Evolutionary conservation across 2,113 vertebrate genomes (phyloP).

Genomic region (Nicator chloris): DNA sequence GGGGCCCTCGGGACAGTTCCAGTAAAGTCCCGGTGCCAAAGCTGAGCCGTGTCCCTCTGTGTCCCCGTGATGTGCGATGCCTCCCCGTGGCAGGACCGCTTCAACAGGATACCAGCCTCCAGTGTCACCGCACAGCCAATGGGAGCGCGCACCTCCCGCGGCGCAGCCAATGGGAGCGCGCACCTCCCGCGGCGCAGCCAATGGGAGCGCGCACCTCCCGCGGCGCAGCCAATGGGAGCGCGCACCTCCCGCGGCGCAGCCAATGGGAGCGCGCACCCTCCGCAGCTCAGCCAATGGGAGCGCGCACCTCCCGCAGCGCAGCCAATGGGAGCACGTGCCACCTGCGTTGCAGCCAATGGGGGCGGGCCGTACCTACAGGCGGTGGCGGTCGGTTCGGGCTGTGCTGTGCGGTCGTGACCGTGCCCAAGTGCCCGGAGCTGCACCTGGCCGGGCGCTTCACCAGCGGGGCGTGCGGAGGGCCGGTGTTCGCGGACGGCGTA

Average conservation of each 20-base stretch:
- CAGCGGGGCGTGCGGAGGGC: constrained; percentile 73
- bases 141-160: no score
- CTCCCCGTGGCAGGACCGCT: neutral
- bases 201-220: no score
- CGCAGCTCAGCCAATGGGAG: neutral
- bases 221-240: no score
- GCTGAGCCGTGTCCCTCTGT: neutral
- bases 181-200: no score
- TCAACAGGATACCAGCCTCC: rapidly evolving
- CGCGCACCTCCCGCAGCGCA: neutral
- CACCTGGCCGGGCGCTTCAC: constrained; percentile 83
- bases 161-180: no score
- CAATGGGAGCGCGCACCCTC: neutral
- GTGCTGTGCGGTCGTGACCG: neutral
- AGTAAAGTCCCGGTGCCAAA: neutral
- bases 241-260: no score
- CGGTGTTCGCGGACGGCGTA: constrained; percentile 81
- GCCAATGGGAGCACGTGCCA: no score
- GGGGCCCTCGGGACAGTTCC: no score
- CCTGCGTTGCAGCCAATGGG: no score
- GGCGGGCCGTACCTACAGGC: rapidly evolving
- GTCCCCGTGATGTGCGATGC: neutral
- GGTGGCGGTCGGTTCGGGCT: rapidly evolving
- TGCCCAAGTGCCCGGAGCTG: constrained; percentile 92
- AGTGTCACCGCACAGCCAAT: no score